Base-by-base conservation (phyloP, 2,888 invertebrate species). In the Alloscopus bannaensis region DNA sequence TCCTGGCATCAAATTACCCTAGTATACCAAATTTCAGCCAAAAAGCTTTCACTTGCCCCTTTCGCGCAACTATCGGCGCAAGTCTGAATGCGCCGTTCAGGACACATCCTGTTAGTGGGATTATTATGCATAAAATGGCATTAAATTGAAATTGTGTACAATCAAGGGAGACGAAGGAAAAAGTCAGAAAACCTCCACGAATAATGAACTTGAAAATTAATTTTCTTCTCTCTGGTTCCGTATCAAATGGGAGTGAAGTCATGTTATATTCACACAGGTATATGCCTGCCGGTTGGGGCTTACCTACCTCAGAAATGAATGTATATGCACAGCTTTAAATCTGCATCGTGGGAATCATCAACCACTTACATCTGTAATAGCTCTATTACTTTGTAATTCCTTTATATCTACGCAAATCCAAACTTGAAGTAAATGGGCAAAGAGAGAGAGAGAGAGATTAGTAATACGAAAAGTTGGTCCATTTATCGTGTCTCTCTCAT, bases 101-200 rank as follows among this genome's bases (percentile, higher is more conserved):
- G 52, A 57, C 62, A 72, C 62, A 72, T 65, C 57, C 73, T 65
- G 73, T 73, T 55, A 57, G 40, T 65, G 65, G 65, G 24, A 31
- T 65, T 65, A 73, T 65, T 73, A 65, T 73, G 73, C 73, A 65
- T 57, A 65, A 65, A 64, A 31, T 65, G n/a, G n/a, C n/a, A n/a
- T n/a, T n/a, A 73, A 73, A 73, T 73, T 73, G 73, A 73, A 73
- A 73, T 73, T 73, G 57, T 65, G 64, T 40, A 42, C 62, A 72
- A 72, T 64, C 64, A 72, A 40, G 52, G 52, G 55, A 71, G 22
- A 16, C 29, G 24, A 42, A 42, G n/a, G 45, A n/a, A 29, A 22
- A 68, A 55, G 20, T 6, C 36, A 24, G 22, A 57, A 60, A 71
- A 50, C 57, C 60, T 60, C 50, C 24, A 36, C 71, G 52, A 71